Conservation (phyloP, 2,888 invertebrate species). For the Ceriagrion tenellum region DNA sequence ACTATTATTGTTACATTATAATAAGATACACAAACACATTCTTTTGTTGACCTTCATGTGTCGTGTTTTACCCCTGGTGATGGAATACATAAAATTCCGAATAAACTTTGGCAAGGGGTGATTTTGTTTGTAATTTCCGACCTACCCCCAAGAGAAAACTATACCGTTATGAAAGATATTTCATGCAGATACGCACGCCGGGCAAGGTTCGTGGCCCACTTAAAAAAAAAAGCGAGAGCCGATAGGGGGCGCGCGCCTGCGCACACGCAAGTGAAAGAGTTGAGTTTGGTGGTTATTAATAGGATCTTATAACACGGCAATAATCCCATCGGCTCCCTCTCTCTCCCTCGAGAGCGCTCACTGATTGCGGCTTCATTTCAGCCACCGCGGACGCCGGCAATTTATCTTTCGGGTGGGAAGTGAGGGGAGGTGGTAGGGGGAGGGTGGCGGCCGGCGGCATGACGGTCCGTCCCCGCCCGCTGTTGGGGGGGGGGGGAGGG, state of each 20-base stretch:
- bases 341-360: background rate
- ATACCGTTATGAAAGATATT: no score
- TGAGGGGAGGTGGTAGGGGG: background rate
- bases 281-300: background rate
- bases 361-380: conserved; percentile 22
- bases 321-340: background rate
- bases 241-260: background rate
- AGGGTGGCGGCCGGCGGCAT: no score
- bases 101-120: no score
- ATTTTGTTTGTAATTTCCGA: no score
- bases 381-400: background rate
- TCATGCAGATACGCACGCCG: no score
- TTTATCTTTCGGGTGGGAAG: background rate
- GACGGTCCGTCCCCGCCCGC: background rate
- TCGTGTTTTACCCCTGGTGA: no score
- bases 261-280: background rate
- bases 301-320: conserved; percentile 6
- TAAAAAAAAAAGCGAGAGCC: background rate
- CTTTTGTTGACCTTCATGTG: no score
- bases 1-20: no score
- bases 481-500: no score
- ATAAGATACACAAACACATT: no score
- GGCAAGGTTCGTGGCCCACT: background rate
- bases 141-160: no score
- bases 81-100: no score